Base-by-base conservation (phyloP, 2,113 vertebrate genomes). In the Bubo blakistoni region DNA sequence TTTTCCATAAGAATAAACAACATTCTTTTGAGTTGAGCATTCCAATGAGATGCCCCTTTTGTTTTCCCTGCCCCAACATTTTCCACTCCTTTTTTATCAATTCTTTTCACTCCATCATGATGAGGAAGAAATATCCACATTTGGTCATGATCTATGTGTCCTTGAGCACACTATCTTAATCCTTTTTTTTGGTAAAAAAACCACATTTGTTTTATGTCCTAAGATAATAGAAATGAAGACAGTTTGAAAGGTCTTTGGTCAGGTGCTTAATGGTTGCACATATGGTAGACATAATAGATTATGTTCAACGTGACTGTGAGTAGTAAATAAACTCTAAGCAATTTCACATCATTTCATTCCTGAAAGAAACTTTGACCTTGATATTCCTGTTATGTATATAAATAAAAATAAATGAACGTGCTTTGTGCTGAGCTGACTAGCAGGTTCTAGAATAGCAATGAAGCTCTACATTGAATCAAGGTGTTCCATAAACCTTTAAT, bases 401-500 rank as follows among this genome's bases (percentile, higher is more conserved):
- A 91, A 90, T 88, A 92, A 93, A 94, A 95, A 79, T 77, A 93
- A 94, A 91, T 79, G 24, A 92, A 94, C 49, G 36, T 77, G 40
- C 16, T 95, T 95, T 87, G 73, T 95, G 84, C 57, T 87, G 92
- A 94, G n/a, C 88, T 38, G 13, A 74, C 40, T 77, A 90, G 19
- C 2, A 10, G 59, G n/a, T 59, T 93, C 77, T 74, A 57, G 77
- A 88, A 94, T 94, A 83, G 25, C 44, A 78, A 63, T 91, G 36
- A 70, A 96, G 47, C 10, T 78, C 47, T 91, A 78, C 32, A 27
- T 58, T 95, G 94, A 91, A 89, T 76, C 62, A 87, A 93, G 61
- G 47, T 95, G 49, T 89, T 94, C 81, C 73, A 90, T 91, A 95
- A 96, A 94, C 46, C 57, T 96, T 90, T 94, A 95, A 90, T 96